Evolutionary conservation across 64 coral and sea anemone genomes (phyloP), one percentile per base, ranked within the genome.

Genomic region (Stylophora pistillata): DNA sequence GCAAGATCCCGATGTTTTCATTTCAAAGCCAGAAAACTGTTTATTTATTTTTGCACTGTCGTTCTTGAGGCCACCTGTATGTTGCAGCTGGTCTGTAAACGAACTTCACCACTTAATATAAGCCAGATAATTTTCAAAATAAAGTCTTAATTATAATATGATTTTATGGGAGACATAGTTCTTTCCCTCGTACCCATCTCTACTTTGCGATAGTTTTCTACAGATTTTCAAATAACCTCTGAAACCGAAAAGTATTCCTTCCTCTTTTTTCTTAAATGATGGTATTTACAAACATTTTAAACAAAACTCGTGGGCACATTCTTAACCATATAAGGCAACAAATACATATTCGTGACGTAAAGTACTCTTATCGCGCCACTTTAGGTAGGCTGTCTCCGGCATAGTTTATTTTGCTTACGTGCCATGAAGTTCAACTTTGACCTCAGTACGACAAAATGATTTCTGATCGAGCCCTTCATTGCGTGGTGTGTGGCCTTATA

Each of bases 21-120:
- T 10, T 66, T 26, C 0, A 16, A 64, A 6, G 61, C 61, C 15
- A 64, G 21, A 21, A 25, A 66, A 20, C 25, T 66, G 18, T 9
- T 0, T n/a, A n/a, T 66, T 63, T 15, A 9, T n/a, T 66, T 66
- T 63, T 15, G 60, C 60, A 63, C 21, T 23, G 18, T 23, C 21
- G 16, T 20, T 63, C 1, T n/a, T 66, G 25, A 66, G 23, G 63
- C n/a, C 63, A 63, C 78, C 20, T 31, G 37, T 9, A 29, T 4
- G 20, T 32, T 64, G 28, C 78, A 81, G 78, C 78, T 62, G 78
- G 78, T 63, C 78, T 81, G 58, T 37, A 79, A 16, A 23, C 34
- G 59, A 13, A 31, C n/a, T 30, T 31, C 16, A 15, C 55, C 53
- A 37, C 57, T 26, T 26, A 7, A 3, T 10, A 64, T 81, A 41